Percentiles rank a stretch among this genome's conserved stretches.
Conservation (phyloP, 2,113 vertebrate genomes). For the Cochlearius cochlearius region DNA sequence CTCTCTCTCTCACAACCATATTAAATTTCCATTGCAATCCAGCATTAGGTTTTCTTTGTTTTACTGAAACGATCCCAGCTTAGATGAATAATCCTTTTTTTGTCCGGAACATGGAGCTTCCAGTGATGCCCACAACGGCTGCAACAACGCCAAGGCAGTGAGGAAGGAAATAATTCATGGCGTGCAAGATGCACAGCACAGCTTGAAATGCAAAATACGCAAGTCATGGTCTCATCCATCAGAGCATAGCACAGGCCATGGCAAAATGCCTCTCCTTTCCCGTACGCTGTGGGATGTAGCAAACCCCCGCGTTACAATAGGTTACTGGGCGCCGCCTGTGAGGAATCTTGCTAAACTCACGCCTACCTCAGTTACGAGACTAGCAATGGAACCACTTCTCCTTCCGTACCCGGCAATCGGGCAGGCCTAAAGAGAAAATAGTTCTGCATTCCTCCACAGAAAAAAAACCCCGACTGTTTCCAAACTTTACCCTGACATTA, state of each 20-base stretch:
- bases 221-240: neutral
- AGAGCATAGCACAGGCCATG: neutral
- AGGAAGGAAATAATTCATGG: neutral
- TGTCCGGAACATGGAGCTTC: neutral
- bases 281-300: neutral
- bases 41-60: neutral
- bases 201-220: neutral
- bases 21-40: neutral
- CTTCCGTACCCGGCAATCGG: neutral
- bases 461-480: neutral
- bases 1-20: neutral
- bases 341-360: neutral
- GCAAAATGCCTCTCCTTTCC: neutral
- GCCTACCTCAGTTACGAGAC: neutral
- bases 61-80: neutral
- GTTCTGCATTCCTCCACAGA: neutral
- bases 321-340: neutral
- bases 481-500: neutral
- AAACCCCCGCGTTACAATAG: neutral
- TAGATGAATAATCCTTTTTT: neutral
- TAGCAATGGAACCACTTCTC: neutral
- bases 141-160: neutral
- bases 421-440: neutral
- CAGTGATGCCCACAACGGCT: neutral
- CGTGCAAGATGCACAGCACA: neutral